Conservation (phyloP, 1,140 invertebrate genomes). For the Philaenus spumarius region DNA sequence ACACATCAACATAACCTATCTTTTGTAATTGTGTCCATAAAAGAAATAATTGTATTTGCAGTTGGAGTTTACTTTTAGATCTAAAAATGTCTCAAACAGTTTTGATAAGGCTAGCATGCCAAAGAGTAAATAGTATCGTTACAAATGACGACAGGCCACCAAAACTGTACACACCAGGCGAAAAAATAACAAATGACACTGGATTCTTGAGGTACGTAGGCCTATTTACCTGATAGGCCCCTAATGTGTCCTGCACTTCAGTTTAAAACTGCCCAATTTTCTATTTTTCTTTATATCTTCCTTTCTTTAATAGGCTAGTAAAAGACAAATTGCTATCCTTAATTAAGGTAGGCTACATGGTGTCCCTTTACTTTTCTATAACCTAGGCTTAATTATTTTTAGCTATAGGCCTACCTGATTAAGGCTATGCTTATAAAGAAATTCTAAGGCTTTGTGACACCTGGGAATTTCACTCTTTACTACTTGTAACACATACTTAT, state of each 20-base stretch:
- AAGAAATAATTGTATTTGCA: no score
- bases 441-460: no score
- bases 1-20: no score
- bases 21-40: no score
- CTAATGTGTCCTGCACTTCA: no score
- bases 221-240: no score
- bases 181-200: slow-evolving; percentile 70
- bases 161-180: slow-evolving; percentile 76
- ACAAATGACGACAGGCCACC: slow-evolving; percentile 44
- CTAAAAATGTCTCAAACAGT: slow-evolving; percentile 35
- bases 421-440: no score
- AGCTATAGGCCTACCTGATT: no score
- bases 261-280: neutral
- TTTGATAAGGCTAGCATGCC: slow-evolving; percentile 26
- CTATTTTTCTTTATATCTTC: neutral
- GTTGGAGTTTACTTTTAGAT: no score
- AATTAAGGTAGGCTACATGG: neutral
- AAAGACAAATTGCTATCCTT: neutral
- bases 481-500: no score
- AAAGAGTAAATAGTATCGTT: slow-evolving; percentile 9
- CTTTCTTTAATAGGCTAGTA: neutral
- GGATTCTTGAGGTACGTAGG: slow-evolving; percentile 83
- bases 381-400: no score
- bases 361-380: neutral
- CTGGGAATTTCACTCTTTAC: no score